Conservation (phyloP, 2,888 invertebrate species). For the Galerucella nymphaeae region DNA sequence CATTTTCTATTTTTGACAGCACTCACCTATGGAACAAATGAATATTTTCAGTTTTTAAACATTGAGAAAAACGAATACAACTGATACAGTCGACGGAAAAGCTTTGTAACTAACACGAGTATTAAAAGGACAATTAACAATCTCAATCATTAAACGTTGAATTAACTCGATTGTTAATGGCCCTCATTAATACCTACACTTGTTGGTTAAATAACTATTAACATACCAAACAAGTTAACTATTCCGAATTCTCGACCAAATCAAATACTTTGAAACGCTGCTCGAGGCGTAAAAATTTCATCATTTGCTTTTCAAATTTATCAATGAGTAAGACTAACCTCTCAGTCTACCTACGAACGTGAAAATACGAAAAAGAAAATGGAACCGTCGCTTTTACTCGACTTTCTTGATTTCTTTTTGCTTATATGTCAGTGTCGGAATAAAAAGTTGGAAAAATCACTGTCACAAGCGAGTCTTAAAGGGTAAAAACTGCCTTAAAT, state of each 20-base stretch:
- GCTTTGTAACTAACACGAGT: too few species aligned
- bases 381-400: constrained; percentile 40
- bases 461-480: constrained; percentile 50
- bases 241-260: constrained; percentile 4
- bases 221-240: background rate
- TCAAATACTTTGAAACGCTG: constrained; percentile 28
- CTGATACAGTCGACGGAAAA: too few species aligned
- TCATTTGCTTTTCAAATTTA: constrained; percentile 43
- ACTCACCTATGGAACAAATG: too few species aligned
- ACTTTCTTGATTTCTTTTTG: constrained; percentile 48
- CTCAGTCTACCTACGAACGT: constrained; percentile 14
- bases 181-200: too few species aligned
- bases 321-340: constrained; percentile 39
- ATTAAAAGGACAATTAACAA: too few species aligned
- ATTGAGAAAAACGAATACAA: too few species aligned
- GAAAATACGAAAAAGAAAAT: constrained; percentile 25
- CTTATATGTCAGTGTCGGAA: constrained; percentile 49
- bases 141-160: too few species aligned
- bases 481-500: constrained; percentile 56
- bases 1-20: too few species aligned
- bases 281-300: constrained; percentile 30
- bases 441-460: constrained; percentile 51
- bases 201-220: too few species aligned
- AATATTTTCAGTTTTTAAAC: too few species aligned
- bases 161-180: too few species aligned